Percentiles rank a stretch among this genome's conserved stretches.
These are phyloP conservation scores for Oligia fasciuncula DNA, from an alignment of 2,888 invertebrate species.

Conservation along the genomic window DNA sequence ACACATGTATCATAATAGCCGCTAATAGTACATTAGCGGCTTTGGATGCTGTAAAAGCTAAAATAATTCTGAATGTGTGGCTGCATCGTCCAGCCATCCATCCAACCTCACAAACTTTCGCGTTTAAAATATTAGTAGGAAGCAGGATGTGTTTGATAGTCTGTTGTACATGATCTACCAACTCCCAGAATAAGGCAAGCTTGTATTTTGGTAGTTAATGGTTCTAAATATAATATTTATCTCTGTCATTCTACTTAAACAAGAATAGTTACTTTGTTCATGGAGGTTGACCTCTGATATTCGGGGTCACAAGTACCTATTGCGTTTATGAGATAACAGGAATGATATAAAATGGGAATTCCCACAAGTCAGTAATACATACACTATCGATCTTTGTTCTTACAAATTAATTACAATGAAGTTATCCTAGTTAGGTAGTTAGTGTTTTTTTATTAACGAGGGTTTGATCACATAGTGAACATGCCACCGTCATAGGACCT, in stretches of 20 bases:
- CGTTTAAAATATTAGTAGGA: background rate
- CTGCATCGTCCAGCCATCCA: too few relatives aligned
- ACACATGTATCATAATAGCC: too few relatives aligned
- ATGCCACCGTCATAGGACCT: too few relatives aligned
- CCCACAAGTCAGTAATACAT: background rate
- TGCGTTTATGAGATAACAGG: background rate
- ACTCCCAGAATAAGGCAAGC: background rate
- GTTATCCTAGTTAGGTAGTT: too few relatives aligned
- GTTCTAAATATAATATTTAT: background rate
- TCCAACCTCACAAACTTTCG: too few relatives aligned
- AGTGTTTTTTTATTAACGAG: too few relatives aligned
- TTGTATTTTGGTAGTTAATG: background rate
- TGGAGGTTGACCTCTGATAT: background rate
- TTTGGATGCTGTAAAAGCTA: too few relatives aligned
- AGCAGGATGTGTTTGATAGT: background rate
- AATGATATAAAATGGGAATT: constrained; percentile 11
- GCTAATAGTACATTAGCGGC: too few relatives aligned
- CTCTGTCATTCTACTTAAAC: too few relatives aligned
- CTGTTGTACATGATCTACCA: background rate
- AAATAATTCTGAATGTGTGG: too few relatives aligned
- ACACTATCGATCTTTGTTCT: background rate
- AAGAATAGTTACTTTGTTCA: background rate
- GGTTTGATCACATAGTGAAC: too few relatives aligned
- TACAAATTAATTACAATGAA: background rate
- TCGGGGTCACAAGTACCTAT: constrained; percentile 1